Evolutionary conservation across 2,888 invertebrate genomes (phyloP), one percentile per base, ranked within the genome.

Genomic region (Zygothrica quintamaculata): DNA sequence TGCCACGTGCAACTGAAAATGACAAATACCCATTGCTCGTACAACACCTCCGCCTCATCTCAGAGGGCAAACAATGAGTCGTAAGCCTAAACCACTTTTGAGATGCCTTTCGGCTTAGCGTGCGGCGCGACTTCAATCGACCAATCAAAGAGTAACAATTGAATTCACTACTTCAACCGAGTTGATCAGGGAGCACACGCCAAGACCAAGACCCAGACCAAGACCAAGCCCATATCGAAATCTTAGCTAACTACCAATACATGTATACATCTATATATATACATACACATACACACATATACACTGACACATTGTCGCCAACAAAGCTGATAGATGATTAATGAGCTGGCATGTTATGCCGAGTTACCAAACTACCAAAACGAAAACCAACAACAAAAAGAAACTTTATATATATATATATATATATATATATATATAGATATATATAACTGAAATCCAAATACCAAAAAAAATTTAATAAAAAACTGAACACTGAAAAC

Each of bases 271-370:
- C 31, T 16, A 52, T 36, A 39, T 11, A 59, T 26, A 65, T 25
- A 65, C 15, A 44, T 15, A 50, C 15, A 42, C 43, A 62, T 61
- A 65, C 57, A 75, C 61, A 65, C 18, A 15, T 42, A 13, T 40
- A 55, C 34, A 60, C 56, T 74, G 87, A 73, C 73, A 86, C 71
- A 71, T 77, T 82, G 87, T 82, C 87, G 74, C 82, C 84, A 73
- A 70, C 68, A 67, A 67, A 77, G 65, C 80, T 65, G 84, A 77
- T 84, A 56, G 87, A 87, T 84, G 82, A 84, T 84, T 87, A 87
- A 84, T 84, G 82, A 87, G 77, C 60, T 65, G 51, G 64, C 65
- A 57, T 65, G 64, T 76, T 73, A 74, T 66, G 64, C 62, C 59
- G 29, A 53, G 62, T 62, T 74, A 52, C 43, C 56, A 13, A 56